Evolutionary conservation across 35 echinoderm and acorn worm genomes (phyloP).

Genomic region (Heliocidaris erythrogramma): DNA sequence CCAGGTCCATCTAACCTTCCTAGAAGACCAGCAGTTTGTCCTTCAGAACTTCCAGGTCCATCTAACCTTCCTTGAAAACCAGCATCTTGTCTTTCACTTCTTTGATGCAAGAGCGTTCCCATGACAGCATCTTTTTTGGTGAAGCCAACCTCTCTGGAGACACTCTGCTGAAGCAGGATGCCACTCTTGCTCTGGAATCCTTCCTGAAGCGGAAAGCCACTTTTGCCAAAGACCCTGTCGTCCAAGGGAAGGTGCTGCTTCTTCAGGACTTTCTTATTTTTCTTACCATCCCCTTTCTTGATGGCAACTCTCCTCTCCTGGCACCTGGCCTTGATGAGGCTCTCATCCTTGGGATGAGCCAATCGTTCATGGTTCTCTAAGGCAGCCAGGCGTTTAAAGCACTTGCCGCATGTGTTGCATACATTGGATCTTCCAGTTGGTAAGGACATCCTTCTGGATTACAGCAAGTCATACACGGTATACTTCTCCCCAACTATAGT

Average conservation of each 20-base stretch:
- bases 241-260: neutral
- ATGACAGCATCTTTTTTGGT: neutral
- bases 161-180: neutral
- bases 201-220: neutral
- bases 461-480: neutral
- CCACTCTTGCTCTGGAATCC: neutral
- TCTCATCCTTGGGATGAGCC: neutral
- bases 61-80: neutral
- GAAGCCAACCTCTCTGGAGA: neutral
- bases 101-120: neutral
- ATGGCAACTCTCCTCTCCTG: neutral
- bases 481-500: neutral
- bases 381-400: conserved; percentile 29
- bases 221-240: neutral
- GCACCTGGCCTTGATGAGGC: neutral
- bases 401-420: conserved; percentile 32
- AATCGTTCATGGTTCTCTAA: conserved; percentile 27
- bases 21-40: neutral
- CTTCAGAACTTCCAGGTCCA: neutral
- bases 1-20: neutral
- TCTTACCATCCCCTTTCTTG: neutral
- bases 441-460: neutral
- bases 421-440: neutral
- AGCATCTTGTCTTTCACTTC: neutral
- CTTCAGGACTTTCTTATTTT: neutral